Evolutionary conservation across 2,113 vertebrate genomes (phyloP), one percentile per base, ranked within the genome.

Genomic region (Cyanoramphus novaezelandiae): DNA sequence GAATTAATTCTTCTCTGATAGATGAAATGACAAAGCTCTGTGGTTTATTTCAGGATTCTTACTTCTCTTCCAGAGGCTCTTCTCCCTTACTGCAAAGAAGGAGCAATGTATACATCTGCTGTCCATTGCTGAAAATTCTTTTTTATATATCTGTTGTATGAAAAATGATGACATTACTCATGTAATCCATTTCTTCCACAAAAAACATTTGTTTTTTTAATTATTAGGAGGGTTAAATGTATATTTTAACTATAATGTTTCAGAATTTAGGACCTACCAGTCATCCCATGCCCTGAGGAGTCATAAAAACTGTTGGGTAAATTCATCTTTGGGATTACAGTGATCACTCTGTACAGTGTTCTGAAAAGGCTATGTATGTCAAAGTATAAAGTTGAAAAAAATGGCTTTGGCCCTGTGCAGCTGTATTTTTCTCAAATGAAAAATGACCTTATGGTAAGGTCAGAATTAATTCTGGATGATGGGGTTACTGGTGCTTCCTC

Each of bases 1-100:
- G 57, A 93, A 93, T 95, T 91, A 96, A 93, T 93, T 90, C 35
- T 93, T 33, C 11, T 86, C 41, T 95, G 35, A 71, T 78, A 59
- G 81, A 81, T 76, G 93, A 83, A 94, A 93, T 37, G 52, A n/a
- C 50, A 69, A 86, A 62, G 52, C 18, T 92, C 31, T 74, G 16
- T 33, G 27, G 33, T 90, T 31, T 90, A 83, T 76, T 28, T 90
- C 93, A 86, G 43, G 60, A 92, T 79, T 63, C 67, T 80, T 86
- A 39, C 86, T 92, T 92, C 65, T 84, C 31, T 57, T 57, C 13
- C 31, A 57, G 33, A 92, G n/a, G 23, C 88, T 92, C 62, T 43
- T 63, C 41, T 84, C 21, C 31, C 49, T 84, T 89, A 60, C 23
- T 49, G 44, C 23, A 85, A 67, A 86, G 70, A 78, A 77, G 25